Conservation (phyloP, 2,888 invertebrate species). For the Hypercompe scribonia region DNA sequence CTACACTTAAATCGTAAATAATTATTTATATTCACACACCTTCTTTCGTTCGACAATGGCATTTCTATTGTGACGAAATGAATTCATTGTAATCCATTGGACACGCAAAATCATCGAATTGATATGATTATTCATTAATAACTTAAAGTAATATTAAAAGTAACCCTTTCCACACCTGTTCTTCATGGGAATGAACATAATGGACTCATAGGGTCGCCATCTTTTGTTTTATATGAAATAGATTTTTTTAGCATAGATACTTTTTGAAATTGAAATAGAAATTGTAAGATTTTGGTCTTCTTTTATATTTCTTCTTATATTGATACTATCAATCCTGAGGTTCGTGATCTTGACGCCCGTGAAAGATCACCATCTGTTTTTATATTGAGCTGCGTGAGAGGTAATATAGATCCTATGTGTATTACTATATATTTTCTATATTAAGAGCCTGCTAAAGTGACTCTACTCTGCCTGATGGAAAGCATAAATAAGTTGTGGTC, state of each 20-base stretch:
- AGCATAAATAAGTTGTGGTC: no score
- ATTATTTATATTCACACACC: background rate
- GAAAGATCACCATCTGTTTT: no score
- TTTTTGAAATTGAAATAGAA: background rate
- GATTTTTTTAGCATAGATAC: background rate
- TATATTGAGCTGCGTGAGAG: no score
- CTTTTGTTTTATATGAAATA: slow-evolving; percentile 27
- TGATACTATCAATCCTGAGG: no score
- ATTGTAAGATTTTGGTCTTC: no score
- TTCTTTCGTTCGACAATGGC: background rate
- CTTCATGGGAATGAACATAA: slow-evolving; percentile 58
- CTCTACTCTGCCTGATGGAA: no score
- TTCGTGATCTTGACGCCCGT: no score
- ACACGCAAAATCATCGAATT: slow-evolving; percentile 38
- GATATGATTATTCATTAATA: slow-evolving; percentile 38
- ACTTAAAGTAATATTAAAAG: slow-evolving; percentile 22
- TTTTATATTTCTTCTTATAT: no score
- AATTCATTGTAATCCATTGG: slow-evolving; percentile 24
- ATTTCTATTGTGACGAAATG: background rate
- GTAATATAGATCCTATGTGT: no score
- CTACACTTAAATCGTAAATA: background rate
- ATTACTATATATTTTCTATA: no score
- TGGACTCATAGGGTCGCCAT: slow-evolving; percentile 22
- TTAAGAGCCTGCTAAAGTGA: no score
- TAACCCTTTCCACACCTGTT: slow-evolving; percentile 55